A percentile compares a stretch with the other conserved stretches of the same genome.
phyloP scores from a whole-genome alignment of 1,140 invertebrate genomes.

The Leptopilina clavipes region DNA sequence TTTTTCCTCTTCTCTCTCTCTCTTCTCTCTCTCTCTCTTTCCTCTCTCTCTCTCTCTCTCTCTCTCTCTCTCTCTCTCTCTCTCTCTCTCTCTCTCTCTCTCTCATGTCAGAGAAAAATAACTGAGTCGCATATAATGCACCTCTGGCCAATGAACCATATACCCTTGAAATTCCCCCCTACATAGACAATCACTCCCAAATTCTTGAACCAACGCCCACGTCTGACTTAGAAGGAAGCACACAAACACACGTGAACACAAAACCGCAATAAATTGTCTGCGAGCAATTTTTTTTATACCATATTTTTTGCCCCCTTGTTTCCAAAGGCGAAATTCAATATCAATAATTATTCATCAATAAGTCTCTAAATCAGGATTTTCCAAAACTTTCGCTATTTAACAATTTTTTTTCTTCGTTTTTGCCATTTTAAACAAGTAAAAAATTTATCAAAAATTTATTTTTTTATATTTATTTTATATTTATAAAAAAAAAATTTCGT shows the following conservation, averaged over 20 bases:
- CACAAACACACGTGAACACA: not conserved
- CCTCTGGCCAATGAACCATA: conserved; percentile 28
- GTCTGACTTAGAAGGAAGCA: conserved; percentile 30
- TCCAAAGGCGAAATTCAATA: too few species aligned
- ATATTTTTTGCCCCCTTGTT: not conserved
- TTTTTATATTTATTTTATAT: too few species aligned
- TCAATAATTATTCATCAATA: not conserved
- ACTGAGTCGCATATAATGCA: conserved; percentile 35
- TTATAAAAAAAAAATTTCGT: too few species aligned
- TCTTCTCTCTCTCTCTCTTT: too few species aligned
- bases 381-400: not conserved
- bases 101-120: conserved; percentile 61
- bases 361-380: not conserved
- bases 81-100: conserved; percentile 7
- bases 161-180: conserved; percentile 27
- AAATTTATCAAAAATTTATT: too few species aligned
- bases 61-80: conserved; percentile 46
- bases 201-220: conserved; percentile 28
- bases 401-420: not conserved
- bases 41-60: too few species aligned
- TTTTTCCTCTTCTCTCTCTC: too few species aligned
- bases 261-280: conserved; percentile 24
- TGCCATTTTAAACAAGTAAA: too few species aligned
- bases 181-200: conserved; percentile 30
- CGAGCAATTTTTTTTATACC: conserved; percentile 1